Base-by-base conservation (phyloP, 2,888 invertebrate genomes). In the Lysandra bellargus region DNA sequence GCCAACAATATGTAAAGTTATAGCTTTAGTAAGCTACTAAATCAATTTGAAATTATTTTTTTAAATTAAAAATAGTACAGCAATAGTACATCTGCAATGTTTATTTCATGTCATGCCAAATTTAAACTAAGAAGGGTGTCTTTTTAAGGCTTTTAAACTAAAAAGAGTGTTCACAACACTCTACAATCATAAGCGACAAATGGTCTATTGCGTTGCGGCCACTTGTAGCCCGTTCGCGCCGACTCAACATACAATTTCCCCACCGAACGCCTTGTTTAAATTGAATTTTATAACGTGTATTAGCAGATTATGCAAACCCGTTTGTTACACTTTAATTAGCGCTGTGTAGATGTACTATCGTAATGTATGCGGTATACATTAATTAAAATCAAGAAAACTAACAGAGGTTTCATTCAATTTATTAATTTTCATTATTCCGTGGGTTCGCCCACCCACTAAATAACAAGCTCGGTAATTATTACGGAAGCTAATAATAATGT, bases 361-460 rank as follows among this genome's bases (percentile, higher is more conserved):
- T 57, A 76, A 57, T 53, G 57, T 76, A 57, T 76, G 76, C 57
- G 14, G 76, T 37, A 57, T 57, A 76, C 76, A 76, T 76, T 76
- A 57, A 76, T 76, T 76, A 76, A 53, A 76, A 76, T 76, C 53
- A 76, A 76, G 57, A 76, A 76, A 76, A 76, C 76, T 57, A 57
- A 76, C 76, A 76, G 53, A 53, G 76, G 74, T 74, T 74, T 74
- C 44, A 23, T 74, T 44, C 74, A 74, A 44, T 74, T 76, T 76
- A 76, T 57, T 76, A 57, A 30, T 76, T 76, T 76, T 57, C 75
- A 76, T 57, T 76, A 75, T 75, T 75, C 49, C 14, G 30, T 53
- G 76, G 14, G 53, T 76, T 33, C 14, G 57, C 76, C 76, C 76
- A 76, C 57, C 57, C 37, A 76, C 53, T 14, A 4, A 14, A 73